A percentile compares a stretch with the other conserved stretches of the same genome.
These are phyloP conservation scores for Hypselothyrea guttata DNA, from an alignment of 2,888 invertebrate genomes.

Conservation along the genomic window DNA sequence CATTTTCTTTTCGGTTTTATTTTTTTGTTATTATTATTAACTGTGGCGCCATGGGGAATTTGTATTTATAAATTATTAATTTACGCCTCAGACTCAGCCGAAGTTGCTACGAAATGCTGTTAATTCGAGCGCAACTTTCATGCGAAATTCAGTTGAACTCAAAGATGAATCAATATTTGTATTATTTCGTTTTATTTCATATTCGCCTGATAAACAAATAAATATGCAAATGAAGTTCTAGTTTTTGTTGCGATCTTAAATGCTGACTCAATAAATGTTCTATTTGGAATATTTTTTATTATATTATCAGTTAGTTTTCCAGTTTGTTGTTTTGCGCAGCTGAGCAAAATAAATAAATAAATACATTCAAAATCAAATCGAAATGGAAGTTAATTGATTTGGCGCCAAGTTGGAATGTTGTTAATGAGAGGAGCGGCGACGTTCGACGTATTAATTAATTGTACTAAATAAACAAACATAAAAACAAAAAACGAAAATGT, in stretches of 20 bases:
- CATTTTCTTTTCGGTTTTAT: conserved; percentile 16
- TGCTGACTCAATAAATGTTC: conserved; percentile 51
- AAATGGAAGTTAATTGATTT: conserved; percentile 64
- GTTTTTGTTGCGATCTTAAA: conserved; percentile 17
- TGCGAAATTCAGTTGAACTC: conserved; percentile 45
- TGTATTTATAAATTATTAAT: conserved; percentile 55
- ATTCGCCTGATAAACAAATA: conserved; percentile 38
- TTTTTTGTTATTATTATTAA: conserved; percentile 8
- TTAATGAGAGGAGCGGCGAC: conserved; percentile 55
- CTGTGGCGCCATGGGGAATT: conserved; percentile 56
- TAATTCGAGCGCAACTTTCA: conserved; percentile 58
- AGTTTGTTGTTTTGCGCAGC: conserved; percentile 46
- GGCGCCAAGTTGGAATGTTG: conserved; percentile 66
- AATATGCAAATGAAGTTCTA: conserved; percentile 59
- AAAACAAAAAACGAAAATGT: conserved; percentile 26
- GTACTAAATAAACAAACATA: conserved; percentile 62
- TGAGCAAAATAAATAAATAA: conserved; percentile 8
- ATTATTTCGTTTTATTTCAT: conserved; percentile 18
- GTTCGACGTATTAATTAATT: conserved; percentile 59
- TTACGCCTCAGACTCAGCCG: conserved; percentile 55
- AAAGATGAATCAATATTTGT: conserved; percentile 62
- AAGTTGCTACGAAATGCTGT: conserved; percentile 41
- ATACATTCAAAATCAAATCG: conserved; percentile 23
- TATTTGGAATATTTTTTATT: conserved; percentile 30
- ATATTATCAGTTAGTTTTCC: conserved; percentile 55